A percentile compares a stretch with the other conserved stretches of the same genome.
phyloP scores from a whole-genome alignment of 2,113 vertebrate genomes.

The Pipra filicauda region DNA sequence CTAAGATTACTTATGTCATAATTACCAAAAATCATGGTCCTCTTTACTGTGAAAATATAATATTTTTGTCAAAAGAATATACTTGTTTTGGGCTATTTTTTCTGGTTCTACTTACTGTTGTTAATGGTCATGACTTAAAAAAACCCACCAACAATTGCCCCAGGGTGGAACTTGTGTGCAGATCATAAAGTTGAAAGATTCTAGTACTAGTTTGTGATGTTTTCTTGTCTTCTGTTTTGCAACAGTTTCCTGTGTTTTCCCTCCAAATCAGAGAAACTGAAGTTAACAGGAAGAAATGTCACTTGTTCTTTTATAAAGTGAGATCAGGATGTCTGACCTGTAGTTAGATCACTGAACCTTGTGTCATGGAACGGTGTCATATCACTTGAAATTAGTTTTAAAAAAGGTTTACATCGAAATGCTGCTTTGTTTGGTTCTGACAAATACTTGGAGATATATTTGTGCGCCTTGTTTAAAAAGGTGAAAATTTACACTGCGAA shows the following conservation, averaged over 20 bases:
- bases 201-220: background rate
- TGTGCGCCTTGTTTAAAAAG: background rate
- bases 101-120: background rate
- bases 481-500: background rate
- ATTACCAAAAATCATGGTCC: background rate
- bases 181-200: background rate
- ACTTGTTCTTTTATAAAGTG: background rate
- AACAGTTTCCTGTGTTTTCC: background rate
- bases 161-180: background rate
- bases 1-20: background rate
- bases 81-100: background rate
- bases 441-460: background rate
- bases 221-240: background rate
- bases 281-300: background rate
- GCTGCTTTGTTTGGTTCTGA: background rate
- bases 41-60: background rate
- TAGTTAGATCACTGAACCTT: background rate
- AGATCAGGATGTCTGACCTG: background rate
- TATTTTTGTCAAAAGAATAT: background rate
- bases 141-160: background rate
- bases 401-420: background rate
- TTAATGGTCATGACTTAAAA: background rate
- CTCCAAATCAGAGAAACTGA: background rate
- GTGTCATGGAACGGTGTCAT: accelerated
- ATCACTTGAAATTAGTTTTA: background rate